Evolutionary conservation across 2,888 invertebrate genomes (phyloP), one percentile per base, ranked within the genome.

Genomic region (Lordiphosa andalusiaca): DNA sequence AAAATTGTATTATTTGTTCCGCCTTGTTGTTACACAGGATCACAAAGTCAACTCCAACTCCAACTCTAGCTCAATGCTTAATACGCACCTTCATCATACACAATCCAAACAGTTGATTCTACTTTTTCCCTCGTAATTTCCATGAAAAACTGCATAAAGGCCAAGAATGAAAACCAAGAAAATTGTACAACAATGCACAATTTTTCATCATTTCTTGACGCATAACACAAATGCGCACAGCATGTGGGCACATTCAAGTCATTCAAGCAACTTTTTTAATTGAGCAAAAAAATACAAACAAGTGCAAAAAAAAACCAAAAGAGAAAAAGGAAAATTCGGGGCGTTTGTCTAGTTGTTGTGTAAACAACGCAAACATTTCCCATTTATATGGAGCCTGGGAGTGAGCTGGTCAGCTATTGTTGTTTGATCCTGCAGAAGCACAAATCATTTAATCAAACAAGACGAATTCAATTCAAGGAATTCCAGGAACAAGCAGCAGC

Each of bases 241-340:
- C 77, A 78, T 78, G 77, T 67, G 77, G 78, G 84, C 83, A 69
- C 75, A 84, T 82, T 81, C 61, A 70, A 70, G 62, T 53, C 60
- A 42, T 57, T 53, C 52, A 16, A 10, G 16, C 68, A 69, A 78
- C 69, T 71, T 62, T 74, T 84, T 84, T 84, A 78, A 78, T 78
- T 84, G 84, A 78, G 84, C 82, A 60, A 71, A 84, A 84, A 84
- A 84, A 84, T 16, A 78, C 83, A 78, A 78, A 82, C 77, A 78
- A 78, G 77, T 78, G 77, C 81, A 77, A 77, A 84, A 83, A 71
- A 25, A 1, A 16, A 16, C n/a, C n/a, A n/a, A 25, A 7, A 25
- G 7, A 13, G 13, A 30, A 30, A 30, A 30, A 30, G 25, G 12
- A 44, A 44, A 33, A 44, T n/a, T 9, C 30, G 13, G 21, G 35